A percentile compares a stretch with the other conserved stretches of the same genome.
phyloP scores from a whole-genome alignment of 2,797 vertebrate species.

The Acanthurus leucopareius region DNA sequence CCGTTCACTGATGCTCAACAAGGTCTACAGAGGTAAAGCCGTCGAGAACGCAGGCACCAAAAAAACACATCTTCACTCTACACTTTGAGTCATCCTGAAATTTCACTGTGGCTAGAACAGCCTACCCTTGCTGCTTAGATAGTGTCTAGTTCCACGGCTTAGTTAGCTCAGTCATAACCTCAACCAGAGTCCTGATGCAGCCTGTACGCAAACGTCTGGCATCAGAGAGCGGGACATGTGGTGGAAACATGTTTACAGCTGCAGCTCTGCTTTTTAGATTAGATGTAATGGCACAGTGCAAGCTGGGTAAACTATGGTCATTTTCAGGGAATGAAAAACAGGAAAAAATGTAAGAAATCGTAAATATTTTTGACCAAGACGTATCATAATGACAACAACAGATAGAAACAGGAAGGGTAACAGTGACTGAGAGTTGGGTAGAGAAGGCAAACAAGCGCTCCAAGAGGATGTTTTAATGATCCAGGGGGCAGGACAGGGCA shows the following conservation, averaged over 20 bases:
- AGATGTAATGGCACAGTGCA: constrained; percentile 50
- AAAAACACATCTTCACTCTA: constrained; percentile 14
- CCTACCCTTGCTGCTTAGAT: constrained; percentile 31
- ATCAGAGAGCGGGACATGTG: constrained; percentile 62
- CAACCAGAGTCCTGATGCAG: constrained; percentile 51
- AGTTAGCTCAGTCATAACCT: constrained; percentile 64
- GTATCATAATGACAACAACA: not conserved
- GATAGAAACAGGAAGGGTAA: not conserved
- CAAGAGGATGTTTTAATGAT: constrained; percentile 26
- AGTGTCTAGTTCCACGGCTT: constrained; percentile 37
- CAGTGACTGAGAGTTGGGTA: not conserved
- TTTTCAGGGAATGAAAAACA: not conserved
- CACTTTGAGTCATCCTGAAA: constrained; percentile 14
- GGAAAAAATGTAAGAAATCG: not conserved
- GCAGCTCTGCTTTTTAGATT: constrained; percentile 17
- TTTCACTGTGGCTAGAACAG: constrained; percentile 26
- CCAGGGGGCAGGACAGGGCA: constrained; percentile 27
- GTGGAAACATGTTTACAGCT: constrained; percentile 66
- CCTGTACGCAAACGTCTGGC: constrained; percentile 52
- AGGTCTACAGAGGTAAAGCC: constrained; percentile 13
- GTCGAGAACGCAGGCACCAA: constrained; percentile 7
- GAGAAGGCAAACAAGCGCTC: constrained; percentile 9
- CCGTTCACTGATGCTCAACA: constrained; percentile 21
- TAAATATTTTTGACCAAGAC: not conserved
- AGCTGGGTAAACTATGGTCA: not conserved